Percentiles rank a stretch among this genome's conserved stretches.
Evolutionary conservation across 2,113 vertebrate species (phyloP).

Genomic region (Fulmarus glacialis): DNA sequence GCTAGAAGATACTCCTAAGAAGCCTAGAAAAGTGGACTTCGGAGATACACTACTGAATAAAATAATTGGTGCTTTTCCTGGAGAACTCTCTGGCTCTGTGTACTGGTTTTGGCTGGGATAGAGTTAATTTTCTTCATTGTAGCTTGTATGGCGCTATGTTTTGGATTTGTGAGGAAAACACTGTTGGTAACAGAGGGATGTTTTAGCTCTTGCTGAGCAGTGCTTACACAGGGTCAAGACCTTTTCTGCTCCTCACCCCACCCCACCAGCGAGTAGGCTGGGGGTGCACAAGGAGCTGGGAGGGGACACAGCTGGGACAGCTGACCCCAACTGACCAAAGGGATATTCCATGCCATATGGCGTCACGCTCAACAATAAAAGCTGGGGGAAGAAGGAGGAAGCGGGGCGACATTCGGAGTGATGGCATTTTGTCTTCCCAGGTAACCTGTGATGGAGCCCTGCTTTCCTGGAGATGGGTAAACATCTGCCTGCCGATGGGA

Average conservation of each 20-base stretch:
- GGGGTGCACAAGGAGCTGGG: fast-evolving
- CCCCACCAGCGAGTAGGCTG: not conserved
- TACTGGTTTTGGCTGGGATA: not conserved
- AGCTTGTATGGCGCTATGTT: not conserved
- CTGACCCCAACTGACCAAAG: not conserved
- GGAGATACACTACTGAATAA: not conserved
- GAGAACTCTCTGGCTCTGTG: not conserved
- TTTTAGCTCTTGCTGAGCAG: not conserved
- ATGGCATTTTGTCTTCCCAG: not conserved
- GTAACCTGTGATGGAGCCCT: not conserved
- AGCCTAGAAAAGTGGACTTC: not conserved
- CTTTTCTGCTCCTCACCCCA: not conserved
- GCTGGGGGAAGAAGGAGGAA: not conserved
- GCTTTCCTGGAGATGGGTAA: not conserved
- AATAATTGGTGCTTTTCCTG: not conserved
- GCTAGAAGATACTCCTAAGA: not conserved
- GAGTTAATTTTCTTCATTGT: not conserved
- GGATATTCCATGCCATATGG: not conserved
- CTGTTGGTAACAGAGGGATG: not conserved
- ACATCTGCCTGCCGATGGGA: not conserved
- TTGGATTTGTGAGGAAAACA: not conserved
- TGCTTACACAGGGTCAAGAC: not conserved
- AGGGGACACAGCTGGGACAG: not conserved
- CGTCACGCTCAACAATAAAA: not conserved
- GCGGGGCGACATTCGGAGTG: fast-evolving